A percentile compares a stretch with the other conserved stretches of the same genome.
Conservation (phyloP, 2,888 invertebrate genomes). For the Amphipyra tragopoginis region DNA sequence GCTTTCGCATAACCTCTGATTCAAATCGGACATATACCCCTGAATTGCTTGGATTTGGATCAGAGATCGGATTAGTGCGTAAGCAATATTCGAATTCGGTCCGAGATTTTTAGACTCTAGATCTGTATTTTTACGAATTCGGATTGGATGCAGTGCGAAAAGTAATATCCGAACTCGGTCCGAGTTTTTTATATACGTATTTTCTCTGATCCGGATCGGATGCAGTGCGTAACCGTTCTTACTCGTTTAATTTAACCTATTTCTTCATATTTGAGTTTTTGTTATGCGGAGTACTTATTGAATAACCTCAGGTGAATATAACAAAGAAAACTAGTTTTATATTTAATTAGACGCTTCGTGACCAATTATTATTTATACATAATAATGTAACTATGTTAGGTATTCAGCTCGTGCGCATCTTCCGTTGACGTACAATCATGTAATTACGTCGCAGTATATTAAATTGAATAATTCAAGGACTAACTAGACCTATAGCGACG, state of each 20-base stretch:
- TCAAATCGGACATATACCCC: too few species aligned
- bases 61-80: too few species aligned
- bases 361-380: slow-evolving; percentile 46
- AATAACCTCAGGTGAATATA: slow-evolving; percentile 26
- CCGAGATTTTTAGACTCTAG: too few species aligned
- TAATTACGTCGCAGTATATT: slow-evolving; percentile 52
- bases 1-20: too few species aligned
- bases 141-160: too few species aligned
- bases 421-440: slow-evolving; percentile 44
- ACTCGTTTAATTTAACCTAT: background rate
- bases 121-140: too few species aligned
- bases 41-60: too few species aligned
- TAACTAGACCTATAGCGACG: slow-evolving; percentile 22
- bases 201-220: too few species aligned
- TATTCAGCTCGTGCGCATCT: slow-evolving; percentile 60
- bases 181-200: too few species aligned
- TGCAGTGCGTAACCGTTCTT: too few species aligned
- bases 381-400: slow-evolving; percentile 37
- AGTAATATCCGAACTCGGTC: too few species aligned
- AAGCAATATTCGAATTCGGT: too few species aligned
- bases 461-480: slow-evolving; percentile 58
- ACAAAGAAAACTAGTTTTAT: slow-evolving; percentile 57
- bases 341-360: slow-evolving; percentile 58
- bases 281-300: slow-evolving; percentile 16
- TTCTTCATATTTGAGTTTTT: slow-evolving; percentile 22